Percentiles rank a stretch among this genome's conserved stretches.
Conservation (phyloP, 2,888 invertebrate species). For the Phasia obesa region DNA sequence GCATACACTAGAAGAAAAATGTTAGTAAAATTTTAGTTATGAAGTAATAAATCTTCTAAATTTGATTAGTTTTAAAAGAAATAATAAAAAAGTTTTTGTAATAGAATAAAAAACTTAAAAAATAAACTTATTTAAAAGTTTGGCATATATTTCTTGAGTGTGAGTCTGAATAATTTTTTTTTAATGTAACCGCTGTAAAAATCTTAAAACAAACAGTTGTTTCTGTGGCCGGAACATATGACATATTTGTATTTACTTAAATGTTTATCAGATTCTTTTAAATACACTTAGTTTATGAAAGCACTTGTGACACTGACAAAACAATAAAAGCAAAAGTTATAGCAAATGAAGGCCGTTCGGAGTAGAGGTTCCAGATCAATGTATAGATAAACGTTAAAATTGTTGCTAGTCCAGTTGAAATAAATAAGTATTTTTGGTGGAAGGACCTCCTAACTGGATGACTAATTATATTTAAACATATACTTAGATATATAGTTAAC, state of each 20-base stretch:
- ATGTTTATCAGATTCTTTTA: background rate
- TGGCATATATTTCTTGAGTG: constrained; percentile 22
- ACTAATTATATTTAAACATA: too few relatives aligned
- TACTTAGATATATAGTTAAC: too few relatives aligned
- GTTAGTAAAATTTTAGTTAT: constrained; percentile 1
- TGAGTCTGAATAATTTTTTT: background rate
- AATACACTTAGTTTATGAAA: background rate
- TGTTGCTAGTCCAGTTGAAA: too few relatives aligned
- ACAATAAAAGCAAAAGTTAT: background rate
- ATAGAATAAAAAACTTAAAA: background rate
- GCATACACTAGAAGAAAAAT: constrained; percentile 13
- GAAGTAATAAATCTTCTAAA: background rate
- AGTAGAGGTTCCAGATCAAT: too few relatives aligned
- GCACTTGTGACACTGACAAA: background rate
- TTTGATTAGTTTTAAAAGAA: background rate
- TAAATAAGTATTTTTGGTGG: too few relatives aligned
- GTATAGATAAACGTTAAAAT: too few relatives aligned
- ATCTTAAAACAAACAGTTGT: constrained; percentile 33
- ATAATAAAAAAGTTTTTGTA: too few relatives aligned
- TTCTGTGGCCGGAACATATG: constrained; percentile 47
- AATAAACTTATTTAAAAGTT: too few relatives aligned
- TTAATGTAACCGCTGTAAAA: constrained; percentile 17
- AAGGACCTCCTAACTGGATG: too few relatives aligned
- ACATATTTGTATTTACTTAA: constrained; percentile 25
- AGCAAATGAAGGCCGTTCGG: background rate